Conservation (phyloP, 2,888 invertebrate species). For the Temnothorax rugatulus region DNA sequence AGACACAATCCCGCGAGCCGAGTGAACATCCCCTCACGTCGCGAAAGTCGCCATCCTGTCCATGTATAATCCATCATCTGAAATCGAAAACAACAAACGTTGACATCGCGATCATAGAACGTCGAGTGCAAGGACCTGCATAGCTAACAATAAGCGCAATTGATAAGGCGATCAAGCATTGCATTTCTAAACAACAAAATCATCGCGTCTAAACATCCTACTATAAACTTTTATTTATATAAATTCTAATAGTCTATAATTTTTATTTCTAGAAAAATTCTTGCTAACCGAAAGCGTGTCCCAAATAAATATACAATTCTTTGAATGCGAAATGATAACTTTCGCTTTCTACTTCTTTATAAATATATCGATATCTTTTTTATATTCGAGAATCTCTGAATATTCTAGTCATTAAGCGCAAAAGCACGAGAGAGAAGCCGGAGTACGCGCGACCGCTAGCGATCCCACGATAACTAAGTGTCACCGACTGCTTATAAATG, state of each 20-base stretch:
- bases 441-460: slow-evolving; percentile 12
- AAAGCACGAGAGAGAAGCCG: slow-evolving; percentile 39
- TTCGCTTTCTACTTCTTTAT: background rate
- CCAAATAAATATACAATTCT: background rate
- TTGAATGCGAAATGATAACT: background rate
- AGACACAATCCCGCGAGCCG: slow-evolving; percentile 25
- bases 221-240: background rate
- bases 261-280: background rate
- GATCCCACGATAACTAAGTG: slow-evolving; percentile 59
- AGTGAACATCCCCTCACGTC: background rate
- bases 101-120: slow-evolving; percentile 36
- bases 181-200: background rate
- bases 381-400: background rate
- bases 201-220: background rate
- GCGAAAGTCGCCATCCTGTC: slow-evolving; percentile 28
- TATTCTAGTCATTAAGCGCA: slow-evolving; percentile 52
- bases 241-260: background rate
- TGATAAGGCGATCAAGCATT: background rate
- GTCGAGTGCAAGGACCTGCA: slow-evolving; percentile 65
- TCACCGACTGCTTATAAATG: slow-evolving; percentile 71
- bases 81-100: slow-evolving; percentile 57
- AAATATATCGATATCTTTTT: background rate
- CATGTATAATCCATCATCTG: slow-evolving; percentile 42
- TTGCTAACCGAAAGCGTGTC: background rate
- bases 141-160: slow-evolving; percentile 59